Conservation (phyloP, 1,140 invertebrate genomes). For the Ridgeia piscesae region DNA sequence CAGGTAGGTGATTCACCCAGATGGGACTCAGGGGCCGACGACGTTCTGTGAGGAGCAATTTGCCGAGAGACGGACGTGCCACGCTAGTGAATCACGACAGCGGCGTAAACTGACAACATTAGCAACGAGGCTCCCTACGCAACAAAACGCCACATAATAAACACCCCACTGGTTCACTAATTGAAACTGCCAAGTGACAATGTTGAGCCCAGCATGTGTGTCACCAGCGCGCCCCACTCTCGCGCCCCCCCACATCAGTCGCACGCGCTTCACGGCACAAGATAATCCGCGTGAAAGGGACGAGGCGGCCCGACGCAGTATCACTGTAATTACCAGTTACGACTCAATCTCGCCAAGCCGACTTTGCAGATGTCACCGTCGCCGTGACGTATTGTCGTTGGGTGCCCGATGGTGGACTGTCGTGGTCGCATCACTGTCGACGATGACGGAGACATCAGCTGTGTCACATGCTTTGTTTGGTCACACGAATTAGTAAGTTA, state of each 20-base stretch:
- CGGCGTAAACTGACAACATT: background rate
- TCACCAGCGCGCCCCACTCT: background rate
- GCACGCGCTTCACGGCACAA: background rate
- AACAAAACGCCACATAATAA: background rate
- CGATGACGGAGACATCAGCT: background rate
- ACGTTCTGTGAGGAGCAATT: background rate
- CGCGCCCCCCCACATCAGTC: background rate
- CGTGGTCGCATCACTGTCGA: background rate
- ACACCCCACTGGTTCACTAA: background rate
- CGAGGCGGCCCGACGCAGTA: background rate
- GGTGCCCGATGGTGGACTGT: background rate
- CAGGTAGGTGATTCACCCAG: background rate
- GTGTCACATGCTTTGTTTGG: background rate
- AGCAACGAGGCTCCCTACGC: background rate
- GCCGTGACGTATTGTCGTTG: background rate
- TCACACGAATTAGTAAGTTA: background rate
- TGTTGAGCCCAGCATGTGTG: background rate
- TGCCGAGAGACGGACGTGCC: background rate
- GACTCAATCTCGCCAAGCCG: background rate
- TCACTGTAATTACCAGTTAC: conserved; percentile 5
- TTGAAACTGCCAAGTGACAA: conserved; percentile 5
- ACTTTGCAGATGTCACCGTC: conserved; percentile 3
- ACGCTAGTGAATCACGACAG: background rate
- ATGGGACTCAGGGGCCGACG: background rate
- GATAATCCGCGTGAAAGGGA: background rate